Percentiles rank a stretch among this genome's conserved stretches.
phyloP scores from a whole-genome alignment of 2,113 vertebrate species.

The Ctenodactylus gundi region DNA sequence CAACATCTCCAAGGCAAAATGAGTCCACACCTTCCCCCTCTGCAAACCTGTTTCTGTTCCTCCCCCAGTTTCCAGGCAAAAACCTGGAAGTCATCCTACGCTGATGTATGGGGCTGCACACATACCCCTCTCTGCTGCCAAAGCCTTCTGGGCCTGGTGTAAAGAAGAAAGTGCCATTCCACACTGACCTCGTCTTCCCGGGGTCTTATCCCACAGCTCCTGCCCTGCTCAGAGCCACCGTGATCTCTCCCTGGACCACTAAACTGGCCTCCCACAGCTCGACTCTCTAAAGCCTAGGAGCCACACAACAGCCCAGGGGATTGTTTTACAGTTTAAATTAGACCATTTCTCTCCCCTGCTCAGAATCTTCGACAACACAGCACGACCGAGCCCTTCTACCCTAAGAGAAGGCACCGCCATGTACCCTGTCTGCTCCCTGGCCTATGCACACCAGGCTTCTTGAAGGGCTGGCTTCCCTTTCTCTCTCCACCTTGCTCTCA shows the following conservation, averaged over 20 bases:
- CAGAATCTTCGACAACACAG: neutral
- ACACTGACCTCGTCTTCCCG: neutral
- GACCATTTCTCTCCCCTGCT: neutral
- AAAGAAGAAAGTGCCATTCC: neutral
- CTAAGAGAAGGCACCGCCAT: neutral
- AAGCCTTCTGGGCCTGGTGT: neutral
- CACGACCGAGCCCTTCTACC: neutral
- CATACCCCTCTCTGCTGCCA: neutral
- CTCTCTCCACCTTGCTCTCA: neutral
- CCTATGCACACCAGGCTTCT: neutral
- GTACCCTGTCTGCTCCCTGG: neutral
- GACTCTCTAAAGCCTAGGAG: no score
- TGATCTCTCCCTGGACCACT: neutral
- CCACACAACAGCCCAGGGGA: neutral
- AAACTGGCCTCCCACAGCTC: neutral
- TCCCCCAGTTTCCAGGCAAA: neutral
- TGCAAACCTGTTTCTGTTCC: constrained; percentile 40
- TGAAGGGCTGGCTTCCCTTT: neutral
- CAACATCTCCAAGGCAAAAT: constrained; percentile 6
- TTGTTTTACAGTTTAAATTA: neutral
- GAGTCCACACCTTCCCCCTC: constrained; percentile 40
- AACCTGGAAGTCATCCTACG: neutral
- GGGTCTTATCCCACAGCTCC: neutral
- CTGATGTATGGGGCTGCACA: no score
- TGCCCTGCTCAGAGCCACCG: neutral